A percentile compares a stretch with the other conserved stretches of the same genome.
Evolutionary conservation across 2,797 vertebrate genomes (phyloP).

Genomic region (Rhynchotus rufescens): DNA sequence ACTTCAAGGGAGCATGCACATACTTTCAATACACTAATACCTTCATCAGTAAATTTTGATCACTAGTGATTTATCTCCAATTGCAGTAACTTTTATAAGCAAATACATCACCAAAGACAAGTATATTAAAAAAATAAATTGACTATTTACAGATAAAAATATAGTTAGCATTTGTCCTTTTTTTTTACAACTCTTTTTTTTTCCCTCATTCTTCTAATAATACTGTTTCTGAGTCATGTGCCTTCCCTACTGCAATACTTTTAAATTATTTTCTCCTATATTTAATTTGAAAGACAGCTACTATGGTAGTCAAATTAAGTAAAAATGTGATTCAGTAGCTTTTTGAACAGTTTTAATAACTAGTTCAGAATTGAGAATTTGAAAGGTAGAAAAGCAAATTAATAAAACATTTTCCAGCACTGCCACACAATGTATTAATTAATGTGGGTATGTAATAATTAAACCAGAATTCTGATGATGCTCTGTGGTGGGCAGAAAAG

Average conservation of each 20-base stretch:
- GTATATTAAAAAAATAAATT: background rate
- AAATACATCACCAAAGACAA: background rate
- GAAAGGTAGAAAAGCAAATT: conserved; percentile 22
- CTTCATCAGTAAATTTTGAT: background rate
- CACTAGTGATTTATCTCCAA: background rate
- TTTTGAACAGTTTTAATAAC: background rate
- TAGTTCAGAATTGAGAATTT: conserved; percentile 11
- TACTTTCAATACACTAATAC: background rate
- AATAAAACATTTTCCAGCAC: conserved; percentile 12
- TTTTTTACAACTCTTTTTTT: background rate
- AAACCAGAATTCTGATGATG: background rate
- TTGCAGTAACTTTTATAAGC: background rate
- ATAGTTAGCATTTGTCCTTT: background rate
- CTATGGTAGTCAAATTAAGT: background rate
- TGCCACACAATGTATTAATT: background rate
- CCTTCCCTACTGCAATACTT: background rate
- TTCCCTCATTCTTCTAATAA: background rate
- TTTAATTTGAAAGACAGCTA: background rate
- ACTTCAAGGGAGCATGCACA: background rate
- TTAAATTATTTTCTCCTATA: background rate
- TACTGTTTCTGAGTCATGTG: background rate
- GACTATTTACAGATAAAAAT: background rate
- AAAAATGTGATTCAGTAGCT: background rate
- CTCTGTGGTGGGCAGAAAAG: background rate
- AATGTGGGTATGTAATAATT: background rate